phyloP scores from a whole-genome alignment of 2,797 vertebrate genomes.

The Erpetoichthys calabaricus region DNA sequence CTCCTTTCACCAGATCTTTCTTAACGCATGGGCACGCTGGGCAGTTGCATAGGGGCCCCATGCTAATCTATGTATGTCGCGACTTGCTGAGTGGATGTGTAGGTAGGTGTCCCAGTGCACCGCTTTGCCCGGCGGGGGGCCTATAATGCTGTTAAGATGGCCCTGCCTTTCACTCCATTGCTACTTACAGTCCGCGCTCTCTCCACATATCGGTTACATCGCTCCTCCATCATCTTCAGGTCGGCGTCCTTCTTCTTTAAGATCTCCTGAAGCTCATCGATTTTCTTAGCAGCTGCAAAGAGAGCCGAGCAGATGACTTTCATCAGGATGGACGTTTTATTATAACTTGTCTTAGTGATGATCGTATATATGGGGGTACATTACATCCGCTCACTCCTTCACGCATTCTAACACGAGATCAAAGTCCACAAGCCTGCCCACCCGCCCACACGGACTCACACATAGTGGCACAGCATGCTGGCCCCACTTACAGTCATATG shows the following conservation, averaged over 20 bases:
- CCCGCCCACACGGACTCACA: too few relatives aligned
- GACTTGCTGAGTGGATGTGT: too few relatives aligned
- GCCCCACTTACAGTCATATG: too few relatives aligned
- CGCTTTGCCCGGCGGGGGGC: too few relatives aligned
- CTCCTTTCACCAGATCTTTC: background rate
- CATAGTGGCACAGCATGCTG: too few relatives aligned
- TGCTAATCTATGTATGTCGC: too few relatives aligned
- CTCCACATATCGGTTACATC: constrained; percentile 72
- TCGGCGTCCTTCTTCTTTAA: constrained; percentile 75
- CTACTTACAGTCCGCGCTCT: constrained; percentile 59
- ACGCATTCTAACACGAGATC: background rate
- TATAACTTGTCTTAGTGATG: too few relatives aligned
- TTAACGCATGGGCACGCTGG: background rate
- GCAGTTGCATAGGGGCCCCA: background rate
- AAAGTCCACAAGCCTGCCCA: background rate
- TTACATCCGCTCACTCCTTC: background rate
- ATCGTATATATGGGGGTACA: too few relatives aligned
- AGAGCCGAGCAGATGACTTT: background rate
- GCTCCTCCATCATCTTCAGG: constrained; percentile 75
- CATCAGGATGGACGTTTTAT: too few relatives aligned
- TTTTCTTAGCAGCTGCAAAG: constrained; percentile 57
- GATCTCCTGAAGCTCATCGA: constrained; percentile 68
- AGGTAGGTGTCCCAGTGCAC: too few relatives aligned
- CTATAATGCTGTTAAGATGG: background rate
- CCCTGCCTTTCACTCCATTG: background rate